phyloP scores from a whole-genome alignment of 2,113 vertebrate genomes.

The Equus quagga region DNA sequence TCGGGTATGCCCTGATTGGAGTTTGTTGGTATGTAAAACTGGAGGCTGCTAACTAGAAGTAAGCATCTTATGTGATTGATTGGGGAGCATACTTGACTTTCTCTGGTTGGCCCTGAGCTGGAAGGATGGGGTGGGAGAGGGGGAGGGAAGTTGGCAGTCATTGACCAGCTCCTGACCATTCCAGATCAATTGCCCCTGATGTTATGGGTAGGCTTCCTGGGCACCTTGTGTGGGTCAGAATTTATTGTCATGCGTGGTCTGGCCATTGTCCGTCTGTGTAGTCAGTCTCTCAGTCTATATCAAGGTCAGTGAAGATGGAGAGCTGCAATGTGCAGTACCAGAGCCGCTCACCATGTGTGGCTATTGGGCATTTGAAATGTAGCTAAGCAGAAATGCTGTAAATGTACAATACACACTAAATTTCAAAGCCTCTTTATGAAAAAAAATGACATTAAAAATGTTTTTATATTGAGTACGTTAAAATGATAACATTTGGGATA shows the following conservation, averaged over 20 bases:
- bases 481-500: background rate
- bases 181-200: background rate
- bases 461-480: background rate
- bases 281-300: background rate
- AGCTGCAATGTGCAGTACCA: fast-evolving
- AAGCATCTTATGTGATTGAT: background rate
- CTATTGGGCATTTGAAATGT: background rate
- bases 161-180: background rate
- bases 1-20: background rate
- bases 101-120: background rate
- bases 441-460: background rate
- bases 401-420: background rate
- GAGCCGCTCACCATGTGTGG: background rate
- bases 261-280: background rate
- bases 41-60: background rate
- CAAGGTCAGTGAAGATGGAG: background rate
- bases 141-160: background rate
- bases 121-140: background rate
- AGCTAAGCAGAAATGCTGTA: background rate
- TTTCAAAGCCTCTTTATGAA: constrained; percentile 2
- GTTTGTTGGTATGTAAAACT: background rate
- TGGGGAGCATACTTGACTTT: background rate
- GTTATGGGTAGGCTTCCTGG: background rate
- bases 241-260: background rate
- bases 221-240: background rate